phyloP scores from a whole-genome alignment of 2,797 vertebrate genomes.

The Myotis planiceps region DNA sequence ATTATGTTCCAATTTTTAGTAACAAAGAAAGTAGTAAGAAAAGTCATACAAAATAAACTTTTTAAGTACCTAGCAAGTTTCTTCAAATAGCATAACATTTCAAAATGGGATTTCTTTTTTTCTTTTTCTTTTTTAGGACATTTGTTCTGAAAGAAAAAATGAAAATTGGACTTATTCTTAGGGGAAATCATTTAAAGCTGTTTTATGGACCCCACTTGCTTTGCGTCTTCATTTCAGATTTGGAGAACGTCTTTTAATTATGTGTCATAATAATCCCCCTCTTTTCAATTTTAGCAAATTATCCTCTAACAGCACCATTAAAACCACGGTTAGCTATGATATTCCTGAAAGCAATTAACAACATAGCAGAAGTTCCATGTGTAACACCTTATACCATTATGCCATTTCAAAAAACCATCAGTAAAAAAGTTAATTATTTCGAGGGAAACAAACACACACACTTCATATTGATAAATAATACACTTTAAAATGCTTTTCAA shows the following conservation, averaged over 20 bases:
- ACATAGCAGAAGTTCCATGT: background rate
- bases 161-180: background rate
- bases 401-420: background rate
- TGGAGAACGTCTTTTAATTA: background rate
- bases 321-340: background rate
- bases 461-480: background rate
- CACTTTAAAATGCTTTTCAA: background rate
- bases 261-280: background rate
- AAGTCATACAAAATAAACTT: background rate
- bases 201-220: background rate
- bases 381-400: background rate
- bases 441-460: background rate
- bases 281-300: background rate
- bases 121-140: background rate
- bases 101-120: background rate
- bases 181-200: background rate
- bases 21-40: slow-evolving; percentile 29
- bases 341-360: background rate
- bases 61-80: background rate
- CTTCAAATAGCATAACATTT: slow-evolving; percentile 7
- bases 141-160: background rate
- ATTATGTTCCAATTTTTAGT: background rate
- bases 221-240: background rate
- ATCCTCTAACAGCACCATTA: background rate
- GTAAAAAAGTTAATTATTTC: background rate